Conservation (phyloP, 2,797 vertebrate species). For the Notamacropus eugenii region DNA sequence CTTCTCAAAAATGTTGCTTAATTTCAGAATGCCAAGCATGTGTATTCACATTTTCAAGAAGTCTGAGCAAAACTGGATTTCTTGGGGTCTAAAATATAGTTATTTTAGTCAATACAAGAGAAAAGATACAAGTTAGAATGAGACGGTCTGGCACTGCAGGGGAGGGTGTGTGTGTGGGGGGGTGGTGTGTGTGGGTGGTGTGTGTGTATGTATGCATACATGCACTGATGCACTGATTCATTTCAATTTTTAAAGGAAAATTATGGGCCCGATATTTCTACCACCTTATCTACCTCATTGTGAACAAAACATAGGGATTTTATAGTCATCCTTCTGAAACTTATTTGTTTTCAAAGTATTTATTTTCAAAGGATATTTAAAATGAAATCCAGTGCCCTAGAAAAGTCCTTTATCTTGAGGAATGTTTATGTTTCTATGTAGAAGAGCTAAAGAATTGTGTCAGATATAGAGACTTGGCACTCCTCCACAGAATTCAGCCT, state of each 20-base stretch:
- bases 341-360: constrained; percentile 76
- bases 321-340: constrained; percentile 76
- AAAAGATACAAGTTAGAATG: not conserved
- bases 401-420: constrained; percentile 66
- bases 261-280: constrained; percentile 22
- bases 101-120: constrained; percentile 46
- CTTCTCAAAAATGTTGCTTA: not conserved
- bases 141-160: constrained; percentile 5
- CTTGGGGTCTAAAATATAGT: constrained; percentile 24
- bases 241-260: not conserved
- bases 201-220: too few species aligned
- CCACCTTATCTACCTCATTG: constrained; percentile 24
- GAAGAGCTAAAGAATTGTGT: constrained; percentile 52
- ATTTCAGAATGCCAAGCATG: not conserved
- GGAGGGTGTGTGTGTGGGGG: too few species aligned
- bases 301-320: constrained; percentile 71
- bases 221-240: too few species aligned
- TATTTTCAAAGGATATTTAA: constrained; percentile 74
- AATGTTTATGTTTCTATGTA: constrained; percentile 59
- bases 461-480: constrained; percentile 35
- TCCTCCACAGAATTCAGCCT: constrained; percentile 3
- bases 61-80: constrained; percentile 39
- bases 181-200: too few species aligned
- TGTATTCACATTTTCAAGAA: constrained; percentile 42
- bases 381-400: constrained; percentile 56